Conservation (phyloP, 2,888 invertebrate species). For the Abrostola tripartita region DNA sequence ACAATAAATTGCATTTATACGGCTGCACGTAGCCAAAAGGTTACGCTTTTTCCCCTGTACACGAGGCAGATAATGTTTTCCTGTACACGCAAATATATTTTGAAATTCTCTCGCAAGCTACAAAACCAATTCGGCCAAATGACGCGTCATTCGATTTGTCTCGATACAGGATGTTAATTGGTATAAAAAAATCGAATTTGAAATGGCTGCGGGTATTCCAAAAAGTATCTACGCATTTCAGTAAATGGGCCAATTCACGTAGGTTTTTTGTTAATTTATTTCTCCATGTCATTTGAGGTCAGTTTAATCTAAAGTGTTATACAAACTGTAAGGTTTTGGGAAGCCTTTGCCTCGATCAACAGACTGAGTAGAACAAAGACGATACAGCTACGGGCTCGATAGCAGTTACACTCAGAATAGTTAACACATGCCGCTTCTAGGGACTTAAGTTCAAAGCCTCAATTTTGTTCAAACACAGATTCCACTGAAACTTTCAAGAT, state of each 20-base stretch:
- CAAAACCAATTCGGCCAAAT: conserved; percentile 51
- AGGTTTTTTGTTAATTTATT: conserved; percentile 22
- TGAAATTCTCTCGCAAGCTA: conserved; percentile 31
- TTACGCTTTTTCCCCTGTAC: conserved; percentile 6
- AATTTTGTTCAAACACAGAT: conserved; percentile 35
- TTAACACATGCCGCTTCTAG: conserved; percentile 27
- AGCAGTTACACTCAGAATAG: conserved; percentile 27
- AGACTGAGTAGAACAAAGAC: conserved; percentile 14
- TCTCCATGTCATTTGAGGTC: background rate
- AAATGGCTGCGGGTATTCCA: conserved; percentile 30
- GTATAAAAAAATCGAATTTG: conserved; percentile 46
- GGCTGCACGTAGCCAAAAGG: conserved; percentile 16
- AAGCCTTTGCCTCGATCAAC: conserved; percentile 17
- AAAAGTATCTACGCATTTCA: conserved; percentile 32
- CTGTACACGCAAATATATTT: conserved; percentile 19
- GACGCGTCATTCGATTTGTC: conserved; percentile 55
- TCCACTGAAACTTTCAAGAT: conserved; percentile 35
- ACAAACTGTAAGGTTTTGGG: background rate
- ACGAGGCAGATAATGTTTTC: conserved; percentile 4
- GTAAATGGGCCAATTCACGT: conserved; percentile 33
- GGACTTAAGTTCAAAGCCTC: conserved; percentile 22
- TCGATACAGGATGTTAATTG: conserved; percentile 56
- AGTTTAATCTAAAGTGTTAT: background rate
- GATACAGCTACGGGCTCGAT: conserved; percentile 14
- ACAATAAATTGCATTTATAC: conserved; percentile 19